Conservation (phyloP, 92 coral and sea anemone genomes). For the Phenganax marumi region DNA sequence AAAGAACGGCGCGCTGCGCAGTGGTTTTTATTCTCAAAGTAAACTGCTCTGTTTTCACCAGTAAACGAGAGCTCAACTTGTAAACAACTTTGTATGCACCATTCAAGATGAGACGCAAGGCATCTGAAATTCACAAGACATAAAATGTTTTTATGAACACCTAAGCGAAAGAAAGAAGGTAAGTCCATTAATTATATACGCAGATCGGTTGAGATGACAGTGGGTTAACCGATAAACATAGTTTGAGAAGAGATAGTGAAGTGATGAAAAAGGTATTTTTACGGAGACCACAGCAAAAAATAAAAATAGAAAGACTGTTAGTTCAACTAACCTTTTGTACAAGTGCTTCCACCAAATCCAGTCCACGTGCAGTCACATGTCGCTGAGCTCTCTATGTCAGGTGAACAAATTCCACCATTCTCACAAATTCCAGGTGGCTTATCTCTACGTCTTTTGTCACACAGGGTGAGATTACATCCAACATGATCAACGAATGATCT, state of each 20-base stretch:
- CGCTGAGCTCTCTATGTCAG: neutral
- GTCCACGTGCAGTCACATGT: conserved; percentile 8
- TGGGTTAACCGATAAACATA: too few species aligned
- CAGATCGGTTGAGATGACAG: too few species aligned
- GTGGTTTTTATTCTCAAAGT: neutral
- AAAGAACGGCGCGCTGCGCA: neutral
- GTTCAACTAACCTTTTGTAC: neutral
- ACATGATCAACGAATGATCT: neutral
- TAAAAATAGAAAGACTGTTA: too few species aligned
- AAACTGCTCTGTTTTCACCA: neutral
- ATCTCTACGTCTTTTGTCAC: neutral
- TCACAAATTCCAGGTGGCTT: conserved; percentile 7
- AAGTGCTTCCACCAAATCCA: conserved; percentile 1
- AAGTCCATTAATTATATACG: too few species aligned
- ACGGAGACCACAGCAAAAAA: too few species aligned
- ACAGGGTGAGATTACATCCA: neutral
- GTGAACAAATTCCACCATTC: neutral
- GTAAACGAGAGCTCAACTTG: neutral
- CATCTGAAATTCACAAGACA: neutral
- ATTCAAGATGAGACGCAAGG: conserved; percentile 5
- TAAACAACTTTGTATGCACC: neutral
- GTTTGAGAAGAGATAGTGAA: too few species aligned
- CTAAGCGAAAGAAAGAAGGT: neutral
- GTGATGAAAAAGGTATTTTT: too few species aligned
- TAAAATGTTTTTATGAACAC: neutral